Conservation (phyloP, 1,140 invertebrate species). For the Sminthurides bifidus region DNA sequence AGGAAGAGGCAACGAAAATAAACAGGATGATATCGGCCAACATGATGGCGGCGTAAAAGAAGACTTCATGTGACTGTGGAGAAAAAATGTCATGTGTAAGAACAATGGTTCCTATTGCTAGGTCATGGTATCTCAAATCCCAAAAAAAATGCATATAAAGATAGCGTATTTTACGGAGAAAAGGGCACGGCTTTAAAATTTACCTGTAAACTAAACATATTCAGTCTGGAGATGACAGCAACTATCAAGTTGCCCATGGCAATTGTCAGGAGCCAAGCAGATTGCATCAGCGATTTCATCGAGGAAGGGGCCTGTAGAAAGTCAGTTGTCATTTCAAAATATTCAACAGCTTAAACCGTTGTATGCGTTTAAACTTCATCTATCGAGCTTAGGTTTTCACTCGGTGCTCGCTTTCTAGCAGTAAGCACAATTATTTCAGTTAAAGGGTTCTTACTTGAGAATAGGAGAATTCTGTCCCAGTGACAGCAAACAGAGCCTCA, state of each 20-base stretch:
- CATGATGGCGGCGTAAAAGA: conserved; percentile 78
- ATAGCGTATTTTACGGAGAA: conserved; percentile 2
- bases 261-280: conserved; percentile 75
- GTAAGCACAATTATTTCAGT: neutral
- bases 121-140: too few species aligned
- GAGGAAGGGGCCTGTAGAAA: conserved; percentile 5
- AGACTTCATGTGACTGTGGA: conserved; percentile 67
- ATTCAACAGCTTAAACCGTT: neutral
- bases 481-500: conserved; percentile 60
- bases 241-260: conserved; percentile 84
- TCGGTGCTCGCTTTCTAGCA: too few species aligned
- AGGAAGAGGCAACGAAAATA: conserved; percentile 51
- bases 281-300: conserved; percentile 85
- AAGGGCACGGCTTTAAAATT: conserved; percentile 15
- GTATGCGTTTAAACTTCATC: too few species aligned
- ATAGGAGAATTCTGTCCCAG: conserved; percentile 43
- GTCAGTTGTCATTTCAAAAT: conserved; percentile 6
- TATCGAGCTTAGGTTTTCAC: too few species aligned
- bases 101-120: too few species aligned
- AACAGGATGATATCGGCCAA: conserved; percentile 67
- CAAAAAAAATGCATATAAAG: neutral
- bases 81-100: too few species aligned
- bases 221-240: conserved; percentile 66
- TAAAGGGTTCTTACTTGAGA: conserved; percentile 4
- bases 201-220: conserved; percentile 50